A percentile compares a stretch with the other conserved stretches of the same genome.
These are phyloP conservation scores for Lepilemur septentrionalis DNA, from an alignment of 2,797 vertebrate species.

Conservation along the genomic window DNA sequence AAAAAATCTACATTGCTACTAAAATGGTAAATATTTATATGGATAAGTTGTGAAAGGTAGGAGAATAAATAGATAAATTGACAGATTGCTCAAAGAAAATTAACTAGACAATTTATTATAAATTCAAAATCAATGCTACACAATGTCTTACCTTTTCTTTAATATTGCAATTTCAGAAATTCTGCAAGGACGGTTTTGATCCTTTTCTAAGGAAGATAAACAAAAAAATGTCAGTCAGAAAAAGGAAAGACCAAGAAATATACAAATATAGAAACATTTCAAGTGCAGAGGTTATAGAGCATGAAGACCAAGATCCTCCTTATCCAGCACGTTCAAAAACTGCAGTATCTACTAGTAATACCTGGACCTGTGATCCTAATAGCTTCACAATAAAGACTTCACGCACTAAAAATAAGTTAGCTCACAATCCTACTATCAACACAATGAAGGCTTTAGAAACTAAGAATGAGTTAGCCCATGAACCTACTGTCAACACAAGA, in stretches of 20 bases:
- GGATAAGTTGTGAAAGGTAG: conserved; percentile 15
- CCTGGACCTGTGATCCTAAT: background rate
- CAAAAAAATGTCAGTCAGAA: conserved; percentile 49
- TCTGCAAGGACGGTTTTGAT: conserved; percentile 64
- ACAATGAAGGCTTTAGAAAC: no score
- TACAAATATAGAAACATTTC: background rate
- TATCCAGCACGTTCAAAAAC: background rate
- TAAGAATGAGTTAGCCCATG: no score
- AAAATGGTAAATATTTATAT: conserved; percentile 27
- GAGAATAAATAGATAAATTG: background rate
- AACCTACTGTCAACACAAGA: background rate
- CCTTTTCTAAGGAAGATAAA: conserved; percentile 68
- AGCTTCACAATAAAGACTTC: background rate
- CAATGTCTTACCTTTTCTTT: conserved; percentile 53
- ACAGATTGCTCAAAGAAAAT: conserved; percentile 30
- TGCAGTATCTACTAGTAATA: background rate
- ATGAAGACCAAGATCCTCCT: conserved; percentile 83
- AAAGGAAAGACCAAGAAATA: conserved; percentile 44
- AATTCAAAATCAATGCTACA: conserved; percentile 48
- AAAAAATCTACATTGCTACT: background rate
- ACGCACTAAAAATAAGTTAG: background rate
- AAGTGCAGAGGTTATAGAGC: conserved; percentile 63
- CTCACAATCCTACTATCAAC: no score
- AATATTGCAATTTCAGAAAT: conserved; percentile 71
- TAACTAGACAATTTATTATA: conserved; percentile 32